Conservation (phyloP, 2,888 invertebrate genomes). For the Xiphydria camelus region DNA sequence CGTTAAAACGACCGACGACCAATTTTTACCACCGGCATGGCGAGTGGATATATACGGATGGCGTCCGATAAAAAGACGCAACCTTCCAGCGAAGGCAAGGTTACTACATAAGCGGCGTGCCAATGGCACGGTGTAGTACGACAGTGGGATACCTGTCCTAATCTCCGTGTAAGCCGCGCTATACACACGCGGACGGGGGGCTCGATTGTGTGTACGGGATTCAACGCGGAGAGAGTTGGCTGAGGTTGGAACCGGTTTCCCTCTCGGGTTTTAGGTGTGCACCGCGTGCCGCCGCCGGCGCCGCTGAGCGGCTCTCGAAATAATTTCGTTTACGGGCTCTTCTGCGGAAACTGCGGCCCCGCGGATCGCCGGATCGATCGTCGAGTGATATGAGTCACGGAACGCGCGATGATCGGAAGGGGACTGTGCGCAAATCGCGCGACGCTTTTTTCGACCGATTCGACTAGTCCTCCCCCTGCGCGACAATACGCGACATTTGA, state of each 20-base stretch:
- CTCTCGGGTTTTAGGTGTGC: slow-evolving; percentile 3
- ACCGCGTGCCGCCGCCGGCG: no score
- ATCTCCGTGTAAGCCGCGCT: slow-evolving; percentile 5
- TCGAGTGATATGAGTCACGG: no score
- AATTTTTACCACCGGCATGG: no score
- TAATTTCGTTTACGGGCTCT: slow-evolving; percentile 7
- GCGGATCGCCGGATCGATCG: no score
- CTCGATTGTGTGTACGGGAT: slow-evolving; percentile 6
- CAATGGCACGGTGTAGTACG: slow-evolving; percentile 2
- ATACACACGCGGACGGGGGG: slow-evolving; percentile 3
- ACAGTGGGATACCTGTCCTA: slow-evolving; percentile 4
- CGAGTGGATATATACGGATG: no score
- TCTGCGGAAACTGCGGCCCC: background rate
- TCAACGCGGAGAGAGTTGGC: slow-evolving; percentile 4
- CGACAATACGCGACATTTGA: no score
- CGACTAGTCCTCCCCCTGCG: no score
- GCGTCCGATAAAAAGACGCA: slow-evolving; percentile 1
- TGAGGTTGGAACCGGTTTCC: slow-evolving; percentile 7
- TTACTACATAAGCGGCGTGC: slow-evolving; percentile 1
- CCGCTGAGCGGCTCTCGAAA: no score
- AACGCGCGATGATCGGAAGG: no score
- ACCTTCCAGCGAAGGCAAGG: slow-evolving; percentile 3
- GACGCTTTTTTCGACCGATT: no score
- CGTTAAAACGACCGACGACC: no score
- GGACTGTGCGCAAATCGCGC: no score